These are phyloP conservation scores for Xylocopa sonorina DNA, from an alignment of 1,140 invertebrate species.

Conservation along the genomic window DNA sequence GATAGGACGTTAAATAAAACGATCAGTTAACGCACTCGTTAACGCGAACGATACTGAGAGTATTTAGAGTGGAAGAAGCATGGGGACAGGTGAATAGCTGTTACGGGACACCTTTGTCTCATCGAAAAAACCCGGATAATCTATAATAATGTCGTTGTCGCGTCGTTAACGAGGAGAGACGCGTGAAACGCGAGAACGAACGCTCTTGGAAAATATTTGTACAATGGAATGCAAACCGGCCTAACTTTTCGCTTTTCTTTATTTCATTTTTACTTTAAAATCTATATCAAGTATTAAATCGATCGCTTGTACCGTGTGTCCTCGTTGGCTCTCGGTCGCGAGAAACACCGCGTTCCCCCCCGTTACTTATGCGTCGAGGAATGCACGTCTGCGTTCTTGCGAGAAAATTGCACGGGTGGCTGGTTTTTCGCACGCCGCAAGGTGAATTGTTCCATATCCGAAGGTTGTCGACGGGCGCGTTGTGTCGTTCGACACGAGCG, in stretches of 20 bases:
- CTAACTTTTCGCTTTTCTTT: background rate
- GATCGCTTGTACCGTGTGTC: background rate
- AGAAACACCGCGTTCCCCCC: background rate
- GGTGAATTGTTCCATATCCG: conserved; percentile 22
- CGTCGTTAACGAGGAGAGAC: background rate
- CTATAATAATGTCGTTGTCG: conserved; percentile 2
- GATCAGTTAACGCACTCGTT: conserved; percentile 24
- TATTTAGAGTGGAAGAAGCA: conserved; percentile 18
- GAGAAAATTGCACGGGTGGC: conserved; percentile 34
- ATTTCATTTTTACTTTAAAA: background rate
- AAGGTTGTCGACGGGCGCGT: conserved; percentile 22
- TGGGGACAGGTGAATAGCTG: background rate
- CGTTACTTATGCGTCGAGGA: conserved; percentile 13
- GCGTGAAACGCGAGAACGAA: background rate
- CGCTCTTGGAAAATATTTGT: conserved; percentile 4
- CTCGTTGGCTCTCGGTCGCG: background rate
- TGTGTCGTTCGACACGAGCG: too few species aligned
- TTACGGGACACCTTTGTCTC: conserved; percentile 38
- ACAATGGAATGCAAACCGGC: conserved; percentile 1
- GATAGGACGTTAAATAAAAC: conserved; percentile 6
- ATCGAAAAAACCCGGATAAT: conserved; percentile 22
- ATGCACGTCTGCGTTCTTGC: conserved; percentile 24
- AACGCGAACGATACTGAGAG: background rate
- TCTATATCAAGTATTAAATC: background rate
- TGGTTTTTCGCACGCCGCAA: conserved; percentile 48